Base-by-base conservation (phyloP, 2,888 invertebrate genomes). In the Hecatera dysodea region DNA sequence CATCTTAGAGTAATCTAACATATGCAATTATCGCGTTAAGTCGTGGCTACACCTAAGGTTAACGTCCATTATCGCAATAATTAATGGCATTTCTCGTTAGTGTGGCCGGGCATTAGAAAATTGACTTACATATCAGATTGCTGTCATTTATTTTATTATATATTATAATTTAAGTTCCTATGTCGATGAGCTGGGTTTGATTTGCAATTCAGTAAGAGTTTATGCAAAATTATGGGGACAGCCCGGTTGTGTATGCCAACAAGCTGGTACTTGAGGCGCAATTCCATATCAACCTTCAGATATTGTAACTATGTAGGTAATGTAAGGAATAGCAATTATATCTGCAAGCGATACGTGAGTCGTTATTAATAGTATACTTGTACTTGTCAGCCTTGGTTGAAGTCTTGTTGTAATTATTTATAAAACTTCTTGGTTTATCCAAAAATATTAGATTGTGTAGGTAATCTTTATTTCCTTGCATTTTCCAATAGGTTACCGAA, bases 251-350 rank as follows among this genome's bases (percentile, higher is more conserved):
- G 4, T 12, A 72, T 19, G 24, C n/a, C 22, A 19, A 22, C 2
- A 15, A 29, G 12, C 0, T 42, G 8, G 19, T 17, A 65, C 22
- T 27, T 19, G 19, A 56, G 39, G 4, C 33, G 62, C 22, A 62
- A 33, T 62, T 72, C 72, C 39, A 24, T 48, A 52, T 42, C 12
- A 19, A 27, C 57, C 42, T 78, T 48, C 17, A 46, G 33, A 67
- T 55, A 72, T 69, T 66, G 53, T 19, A 52, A 78, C 48, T 36
- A 71, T 57, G 46, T 39, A 60, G 48, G 64, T 62, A 59, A 72
- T 59, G 57, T 62, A 36, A 75, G 72, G 74, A 75, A 75, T 75
- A 67, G 29, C 57, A 80, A 67, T 67, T 80, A 75, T 75, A 78
- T 62, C 52, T 46, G 44, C 53, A 52, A 36, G 24, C 33, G 24